Evolutionary conservation across 2,113 vertebrate genomes (phyloP).

Genomic region (Eudorcas thomsonii): DNA sequence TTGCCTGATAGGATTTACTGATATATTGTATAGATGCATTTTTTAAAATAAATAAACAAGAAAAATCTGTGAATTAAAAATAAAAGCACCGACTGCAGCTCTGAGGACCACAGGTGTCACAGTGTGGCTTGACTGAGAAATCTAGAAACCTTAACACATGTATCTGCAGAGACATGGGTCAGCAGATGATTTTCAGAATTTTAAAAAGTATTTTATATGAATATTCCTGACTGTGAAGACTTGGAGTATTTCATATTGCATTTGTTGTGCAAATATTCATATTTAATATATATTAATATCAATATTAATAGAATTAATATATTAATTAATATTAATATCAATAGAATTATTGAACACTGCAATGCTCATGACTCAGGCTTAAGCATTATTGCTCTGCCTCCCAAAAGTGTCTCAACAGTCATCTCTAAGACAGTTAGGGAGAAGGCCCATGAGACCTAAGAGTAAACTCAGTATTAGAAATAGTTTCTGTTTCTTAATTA

Average conservation of each 20-base stretch:
- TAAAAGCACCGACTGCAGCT: background rate
- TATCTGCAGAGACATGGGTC: background rate
- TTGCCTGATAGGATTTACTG: background rate
- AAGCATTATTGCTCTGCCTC: background rate
- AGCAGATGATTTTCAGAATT: background rate
- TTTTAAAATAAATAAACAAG: background rate
- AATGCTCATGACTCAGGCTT: background rate
- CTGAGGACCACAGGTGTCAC: background rate
- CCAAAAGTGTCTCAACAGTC: background rate
- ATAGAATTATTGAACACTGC: background rate
- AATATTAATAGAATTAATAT: too few relatives aligned
- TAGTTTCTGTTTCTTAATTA: background rate
- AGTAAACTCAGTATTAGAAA: background rate
- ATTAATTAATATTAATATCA: background rate
- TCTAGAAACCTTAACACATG: background rate
- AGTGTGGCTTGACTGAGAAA: background rate
- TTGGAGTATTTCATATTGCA: background rate
- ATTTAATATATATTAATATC: background rate
- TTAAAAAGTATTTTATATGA: background rate
- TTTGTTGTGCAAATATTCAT: background rate
- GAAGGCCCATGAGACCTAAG: background rate
- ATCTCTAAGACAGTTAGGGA: background rate
- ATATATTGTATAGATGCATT: background rate
- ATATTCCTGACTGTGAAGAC: background rate
- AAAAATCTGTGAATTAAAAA: background rate